Evolutionary conservation across 1,140 invertebrate species (phyloP), one percentile per base, ranked within the genome.

Genomic region (Drosophila arizonae): DNA sequence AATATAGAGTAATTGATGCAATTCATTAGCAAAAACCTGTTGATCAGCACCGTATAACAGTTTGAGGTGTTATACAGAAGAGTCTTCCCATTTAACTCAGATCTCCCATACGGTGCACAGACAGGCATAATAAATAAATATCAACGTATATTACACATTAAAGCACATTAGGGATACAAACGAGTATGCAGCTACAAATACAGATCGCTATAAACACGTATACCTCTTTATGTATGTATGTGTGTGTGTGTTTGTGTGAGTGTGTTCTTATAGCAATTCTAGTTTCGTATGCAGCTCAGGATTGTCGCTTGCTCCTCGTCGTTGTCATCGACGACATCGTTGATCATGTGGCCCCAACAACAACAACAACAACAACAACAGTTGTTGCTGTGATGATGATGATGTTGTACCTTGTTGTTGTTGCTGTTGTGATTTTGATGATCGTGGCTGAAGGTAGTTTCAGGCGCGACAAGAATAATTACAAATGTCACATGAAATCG

Each of bases 381-480:
- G 17, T 52, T 57, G 54, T 58, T 52, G 54, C 33, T 57, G 60
- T 24, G 15, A 54, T 45, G 15, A 46, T 70, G 63, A 26, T 61
- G 17, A 26, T 58, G 48, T 24, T 57, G 65, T n/a, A 43, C 33
- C 63, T 41, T 62, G 51, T 61, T 45, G 28, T 28, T 54, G 64
- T 28, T 67, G 75, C 52, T 56, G 72, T 67, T 61, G 51, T 73
- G 80, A 65, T 86, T 81, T 68, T 55, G 81, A 71, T 76, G 81
- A 86, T 86, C 81, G 79, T 66, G 69, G 72, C 62, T 72, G 52
- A 46, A 39, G 33, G 61, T 57, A 79, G 84, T 87, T 87, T 76
- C 76, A 77, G 84, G 84, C 84, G 84, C 84, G 84, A 90, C 89
- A 90, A 90, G 89, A 90, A 89, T 90, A 90, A 90, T 90, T 90